Evolutionary conservation across 2,888 invertebrate species (phyloP), one percentile per base, ranked within the genome.

Genomic region (Chrysotoxum bicinctum): DNA sequence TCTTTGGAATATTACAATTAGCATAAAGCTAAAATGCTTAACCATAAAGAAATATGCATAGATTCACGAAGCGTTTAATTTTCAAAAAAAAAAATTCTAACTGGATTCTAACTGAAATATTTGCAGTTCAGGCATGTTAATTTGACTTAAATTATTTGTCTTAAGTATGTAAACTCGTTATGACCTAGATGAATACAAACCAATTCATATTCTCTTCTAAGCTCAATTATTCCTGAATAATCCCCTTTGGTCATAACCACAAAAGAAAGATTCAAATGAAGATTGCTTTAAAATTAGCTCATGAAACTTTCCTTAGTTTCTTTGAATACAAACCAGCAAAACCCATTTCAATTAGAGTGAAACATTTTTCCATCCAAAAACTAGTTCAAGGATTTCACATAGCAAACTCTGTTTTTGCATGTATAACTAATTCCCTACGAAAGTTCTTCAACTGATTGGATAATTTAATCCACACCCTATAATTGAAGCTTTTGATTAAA

Each of bases 381-480:
- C 45, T 64, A 64, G 64, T 64, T 64, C 64, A 64, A 64, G 64
- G 64, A 64, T 64, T 16, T 30, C 8, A 19, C 30, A 30, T 14
- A 21, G 9, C 64, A 64, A 45, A 45, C 45, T 32, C 14, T 12
- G 6, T 30, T 45, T 45, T 45, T 64, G 64, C 45, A 45, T 45
- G 43, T 32, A 45, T 45, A 64, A 45, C 45, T 64, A 64, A 45
- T 45, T 62, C 16, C 30, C 35, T 23, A n/a, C 21, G 16, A 50
- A n/a, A 66, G 64, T 50, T 23, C 66, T 48, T 21, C 35, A 35
- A 23, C 66, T 66, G 48, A 66, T 66, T 66, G 66, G 48, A 66
- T 50, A 66, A 50, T 66, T 66, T 50, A 66, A 50, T 50, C 50
- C 48, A 35, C 66, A 66, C 66, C 66, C 66, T 35, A 35, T n/a